Evolutionary conservation across 92 coral and sea anemone species (phyloP).

Genomic region (Pocillopora grandis): DNA sequence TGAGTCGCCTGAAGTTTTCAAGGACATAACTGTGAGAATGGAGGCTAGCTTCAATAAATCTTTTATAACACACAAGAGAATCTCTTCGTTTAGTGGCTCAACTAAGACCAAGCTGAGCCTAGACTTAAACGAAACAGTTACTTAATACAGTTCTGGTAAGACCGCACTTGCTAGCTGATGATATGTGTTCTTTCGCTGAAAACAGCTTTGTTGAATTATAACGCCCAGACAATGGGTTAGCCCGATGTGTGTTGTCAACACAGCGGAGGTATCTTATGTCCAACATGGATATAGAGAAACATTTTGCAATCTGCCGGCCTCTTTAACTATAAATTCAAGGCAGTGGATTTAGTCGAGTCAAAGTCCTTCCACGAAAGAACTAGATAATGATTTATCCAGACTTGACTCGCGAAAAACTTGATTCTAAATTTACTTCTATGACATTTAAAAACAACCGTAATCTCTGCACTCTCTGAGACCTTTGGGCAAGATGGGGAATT

Average conservation of each 20-base stretch:
- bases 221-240: not conserved
- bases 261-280: no score
- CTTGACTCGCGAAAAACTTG: no score
- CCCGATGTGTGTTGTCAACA: not conserved
- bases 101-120: slow-evolving; percentile 22
- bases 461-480: no score
- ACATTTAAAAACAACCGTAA: no score
- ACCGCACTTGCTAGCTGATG: not conserved
- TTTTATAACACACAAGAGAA: slow-evolving; percentile 41
- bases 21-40: slow-evolving; percentile 81
- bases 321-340: no score
- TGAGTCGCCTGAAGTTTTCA: slow-evolving; percentile 85
- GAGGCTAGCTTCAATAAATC: slow-evolving; percentile 80
- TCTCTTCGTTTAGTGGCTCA: slow-evolving; percentile 30
- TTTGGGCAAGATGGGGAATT: no score
- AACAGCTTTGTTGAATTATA: not conserved
- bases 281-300: no score
- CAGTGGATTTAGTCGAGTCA: no score
- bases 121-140: slow-evolving; percentile 23
- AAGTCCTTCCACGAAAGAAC: no score
- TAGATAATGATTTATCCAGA: no score
- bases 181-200: not conserved
- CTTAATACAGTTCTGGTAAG: not conserved
- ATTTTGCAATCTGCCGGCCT: no score
- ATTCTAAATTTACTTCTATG: no score